Evolutionary conservation across 2,888 invertebrate genomes (phyloP).

Genomic region (Rotaria socialis): DNA sequence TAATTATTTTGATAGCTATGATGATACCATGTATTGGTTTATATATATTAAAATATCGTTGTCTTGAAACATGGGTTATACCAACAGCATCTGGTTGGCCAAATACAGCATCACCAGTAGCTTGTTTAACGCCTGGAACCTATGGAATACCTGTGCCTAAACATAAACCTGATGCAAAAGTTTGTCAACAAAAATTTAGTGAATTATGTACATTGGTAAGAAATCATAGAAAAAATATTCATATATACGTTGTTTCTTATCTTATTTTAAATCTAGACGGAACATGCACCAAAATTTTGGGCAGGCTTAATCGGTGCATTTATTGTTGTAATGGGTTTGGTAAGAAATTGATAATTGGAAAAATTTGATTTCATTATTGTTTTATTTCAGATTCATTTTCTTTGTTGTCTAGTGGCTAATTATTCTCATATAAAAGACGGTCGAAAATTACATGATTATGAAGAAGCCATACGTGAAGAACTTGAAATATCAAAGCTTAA

Average conservation of each 20-base stretch:
- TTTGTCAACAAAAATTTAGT: conserved; percentile 40
- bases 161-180: conserved; percentile 29
- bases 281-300: not conserved
- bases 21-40: conserved; percentile 42
- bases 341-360: not conserved
- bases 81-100: conserved; percentile 17
- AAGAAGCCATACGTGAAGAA: conserved; percentile 46
- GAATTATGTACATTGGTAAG: conserved; percentile 43
- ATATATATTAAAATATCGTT: conserved; percentile 43
- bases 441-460: conserved; percentile 44
- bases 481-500: conserved; percentile 35
- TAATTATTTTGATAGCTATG: conserved; percentile 5
- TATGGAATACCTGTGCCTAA: conserved; percentile 39
- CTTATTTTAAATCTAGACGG: not conserved
- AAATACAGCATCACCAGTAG: not conserved
- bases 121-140: conserved; percentile 38
- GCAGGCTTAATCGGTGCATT: not conserved
- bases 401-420: conserved; percentile 46
- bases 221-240: not conserved
- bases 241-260: not conserved
- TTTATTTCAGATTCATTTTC: conserved; percentile 38
- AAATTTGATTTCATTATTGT: too few relatives aligned
- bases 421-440: conserved; percentile 46
- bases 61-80: not conserved
- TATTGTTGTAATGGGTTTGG: conserved; percentile 1